Evolutionary conservation across 2,888 invertebrate genomes (phyloP).

Genomic region (Exephanes ischioxanthus): DNA sequence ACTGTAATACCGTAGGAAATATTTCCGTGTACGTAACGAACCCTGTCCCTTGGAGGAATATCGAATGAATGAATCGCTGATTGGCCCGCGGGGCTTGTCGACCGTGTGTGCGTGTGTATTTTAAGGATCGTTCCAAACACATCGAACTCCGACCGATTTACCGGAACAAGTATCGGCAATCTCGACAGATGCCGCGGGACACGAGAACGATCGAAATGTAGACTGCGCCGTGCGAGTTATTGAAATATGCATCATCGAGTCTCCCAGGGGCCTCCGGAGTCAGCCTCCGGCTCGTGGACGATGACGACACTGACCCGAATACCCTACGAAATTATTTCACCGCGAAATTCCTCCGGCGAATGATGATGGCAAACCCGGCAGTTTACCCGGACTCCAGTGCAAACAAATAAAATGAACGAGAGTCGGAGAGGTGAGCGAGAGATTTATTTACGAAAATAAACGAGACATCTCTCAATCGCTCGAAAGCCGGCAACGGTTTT

Average conservation of each 20-base stretch:
- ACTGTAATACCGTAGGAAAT: constrained; percentile 1
- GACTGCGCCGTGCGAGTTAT: constrained; percentile 23
- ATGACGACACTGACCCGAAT: constrained; percentile 58
- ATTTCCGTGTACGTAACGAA: constrained; percentile 15
- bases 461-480: constrained; percentile 1
- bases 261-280: constrained; percentile 14
- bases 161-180: constrained; percentile 19
- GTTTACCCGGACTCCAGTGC: constrained; percentile 3
- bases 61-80: constrained; percentile 37
- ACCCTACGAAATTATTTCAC: constrained; percentile 28
- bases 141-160: constrained; percentile 42
- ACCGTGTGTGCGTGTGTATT: constrained; percentile 22
- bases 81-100: neutral
- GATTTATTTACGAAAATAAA: constrained; percentile 44
- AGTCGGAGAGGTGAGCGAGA: neutral
- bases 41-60: constrained; percentile 15
- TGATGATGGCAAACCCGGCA: neutral
- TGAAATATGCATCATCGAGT: constrained; percentile 47
- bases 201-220: constrained; percentile 46
- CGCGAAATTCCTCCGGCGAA: constrained; percentile 13
- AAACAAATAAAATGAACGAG: constrained; percentile 28
- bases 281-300: constrained; percentile 14
- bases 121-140: constrained; percentile 37
- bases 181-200: constrained; percentile 20
- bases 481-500: neutral